Percentiles rank a stretch among this genome's conserved stretches.
Evolutionary conservation across 2,113 vertebrate species (phyloP).

Genomic region (Pampusana beccarii): DNA sequence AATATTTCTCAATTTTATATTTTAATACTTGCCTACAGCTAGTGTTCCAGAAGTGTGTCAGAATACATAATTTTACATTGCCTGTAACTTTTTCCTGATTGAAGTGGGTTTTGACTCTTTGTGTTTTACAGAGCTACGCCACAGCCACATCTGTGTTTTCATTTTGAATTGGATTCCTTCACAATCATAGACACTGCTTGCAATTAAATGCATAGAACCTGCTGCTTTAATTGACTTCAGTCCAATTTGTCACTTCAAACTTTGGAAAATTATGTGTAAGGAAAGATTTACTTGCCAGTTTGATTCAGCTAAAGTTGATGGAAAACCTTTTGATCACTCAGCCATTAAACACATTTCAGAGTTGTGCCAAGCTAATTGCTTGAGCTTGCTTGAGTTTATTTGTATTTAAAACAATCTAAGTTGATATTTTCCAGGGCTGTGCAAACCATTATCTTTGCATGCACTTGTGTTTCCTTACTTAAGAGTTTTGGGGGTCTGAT

Average conservation of each 20-base stretch:
- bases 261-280: conserved; percentile 71
- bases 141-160: conserved; percentile 59
- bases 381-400: conserved; percentile 39
- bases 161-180: conserved; percentile 48
- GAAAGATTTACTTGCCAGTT: conserved; percentile 71
- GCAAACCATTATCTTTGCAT: not conserved
- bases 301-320: conserved; percentile 72
- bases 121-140: not conserved
- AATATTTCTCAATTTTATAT: not conserved
- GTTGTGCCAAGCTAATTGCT: conserved; percentile 66
- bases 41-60: not conserved
- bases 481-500: not conserved
- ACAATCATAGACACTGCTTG: conserved; percentile 52
- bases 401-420: conserved; percentile 50
- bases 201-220: conserved; percentile 69
- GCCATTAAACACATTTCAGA: conserved; percentile 66
- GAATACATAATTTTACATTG: not conserved
- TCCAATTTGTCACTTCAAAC: conserved; percentile 76
- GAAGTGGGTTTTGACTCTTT: not conserved
- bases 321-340: conserved; percentile 75
- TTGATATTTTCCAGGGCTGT: conserved; percentile 26
- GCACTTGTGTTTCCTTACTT: not conserved
- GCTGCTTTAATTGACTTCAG: conserved; percentile 75
- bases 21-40: conserved; percentile 16
- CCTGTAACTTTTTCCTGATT: conserved; percentile 21